Base-by-base conservation (phyloP, 2,797 vertebrate species). In the Ispidina lecontei region DNA sequence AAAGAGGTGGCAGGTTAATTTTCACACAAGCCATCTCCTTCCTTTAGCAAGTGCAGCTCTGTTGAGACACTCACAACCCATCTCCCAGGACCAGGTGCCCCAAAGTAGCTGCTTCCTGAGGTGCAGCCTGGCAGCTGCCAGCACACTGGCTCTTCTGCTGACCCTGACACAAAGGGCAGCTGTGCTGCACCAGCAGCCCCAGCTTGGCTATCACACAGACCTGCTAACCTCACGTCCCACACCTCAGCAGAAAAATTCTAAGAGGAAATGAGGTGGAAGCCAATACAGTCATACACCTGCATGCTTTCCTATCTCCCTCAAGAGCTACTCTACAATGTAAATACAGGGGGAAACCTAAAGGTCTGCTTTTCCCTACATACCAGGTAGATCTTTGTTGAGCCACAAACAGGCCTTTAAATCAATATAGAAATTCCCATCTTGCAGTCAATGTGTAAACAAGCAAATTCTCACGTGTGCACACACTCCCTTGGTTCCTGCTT, bases 331-430 rank as follows among this genome's bases (percentile, higher is more conserved):
- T 63, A 79, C 74, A 49, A 3, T 47, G 31, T 73, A 92, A 92
- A 91, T 73, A 84, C 60, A 73, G 15, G 22, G 41, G 17, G 56
- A 92, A 87, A 77, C 56, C 28, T 70, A 71, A 71, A 76, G n/a
- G 54, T 52, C n/a, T 41, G 78, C 31, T 84, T 91, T 81, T 33
- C 62, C 59, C 65, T 55, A 52, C 35, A 35, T 59, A 74, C 39
- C 46, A 58, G 67, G 89, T 73, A 65, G 44, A 81, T 84, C 95
- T 87, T 93, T 93, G 70, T 79, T 79, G 59, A 93, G 51, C 64
- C 37, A 84, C 71, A 84, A 89, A 74, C 41, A 84, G 67, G 55
- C 20, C 43, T 87, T 43, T 67, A 84, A 91, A 91, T 92, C 93
- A 56, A 88, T 85, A 81, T n/a, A 89, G 44, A 58, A 55, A 91